Evolutionary conservation across 1,140 invertebrate genomes (phyloP), one percentile per base, ranked within the genome.

Genomic region (Hypsibius dujardini): DNA sequence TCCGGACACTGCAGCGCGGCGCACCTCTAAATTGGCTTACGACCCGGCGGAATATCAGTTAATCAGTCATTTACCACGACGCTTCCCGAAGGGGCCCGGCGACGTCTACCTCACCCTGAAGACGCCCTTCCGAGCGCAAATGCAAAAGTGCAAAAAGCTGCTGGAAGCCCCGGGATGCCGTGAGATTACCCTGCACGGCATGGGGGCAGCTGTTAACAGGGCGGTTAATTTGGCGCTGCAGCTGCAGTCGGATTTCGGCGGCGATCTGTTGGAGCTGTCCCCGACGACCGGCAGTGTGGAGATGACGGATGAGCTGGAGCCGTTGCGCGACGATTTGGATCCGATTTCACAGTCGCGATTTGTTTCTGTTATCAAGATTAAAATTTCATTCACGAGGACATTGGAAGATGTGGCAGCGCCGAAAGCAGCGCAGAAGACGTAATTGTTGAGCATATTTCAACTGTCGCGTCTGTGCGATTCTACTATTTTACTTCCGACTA

Each of bases 341-440:
- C 50, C 50, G n/a, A 56, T 56, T 56, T 56, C 50, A 7, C 50
- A 56, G 50, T 56, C 50, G 50, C 50, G 50, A 12, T 56, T 56
- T n/a, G n/a, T 56, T 12, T 56, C 50, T 56, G 50, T 56, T 7
- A 56, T 56, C n/a, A 56, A 56, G 7, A 7, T 56, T 7, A 56
- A 56, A n/a, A 7, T 56, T n/a, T 56, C n/a, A 7, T 56, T 56
- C n/a, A n/a, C n/a, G n/a, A 56, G n/a, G n/a, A 12, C 50, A n/a
- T 56, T 56, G n/a, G 50, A 56, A 56, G 50, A 70, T 45, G 28
- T 70, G 46, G 1, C 15, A 2, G 46, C 1, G 1, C 15, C 42
- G 71, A 72, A 72, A 77, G 69, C 40, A 94, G 28, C 28, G 28
- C 28, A 28, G 28, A 28, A 28, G 28, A 28, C 28, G 28, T 28